phyloP scores from a whole-genome alignment of 2,888 invertebrate species.

The Dexiosoma caninum region DNA sequence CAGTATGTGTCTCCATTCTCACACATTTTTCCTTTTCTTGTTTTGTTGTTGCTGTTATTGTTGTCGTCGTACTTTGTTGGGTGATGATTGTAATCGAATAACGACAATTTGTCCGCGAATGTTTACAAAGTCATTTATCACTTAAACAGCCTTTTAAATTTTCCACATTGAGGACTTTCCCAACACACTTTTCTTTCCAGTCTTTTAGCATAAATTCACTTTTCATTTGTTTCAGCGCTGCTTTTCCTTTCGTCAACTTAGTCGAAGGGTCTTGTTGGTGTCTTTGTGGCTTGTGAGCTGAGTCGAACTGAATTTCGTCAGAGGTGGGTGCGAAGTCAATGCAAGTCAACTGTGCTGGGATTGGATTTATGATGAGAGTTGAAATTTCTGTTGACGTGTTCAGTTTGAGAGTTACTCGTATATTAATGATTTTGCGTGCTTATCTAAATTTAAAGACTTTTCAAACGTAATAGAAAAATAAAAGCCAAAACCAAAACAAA shows the following conservation, averaged over 20 bases:
- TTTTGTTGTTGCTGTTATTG: too few species aligned
- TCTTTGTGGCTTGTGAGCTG: constrained; percentile 9
- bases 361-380: constrained; percentile 61
- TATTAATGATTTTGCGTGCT: constrained; percentile 55
- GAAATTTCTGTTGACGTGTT: constrained; percentile 53
- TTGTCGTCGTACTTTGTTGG: neutral
- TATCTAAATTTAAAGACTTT: neutral
- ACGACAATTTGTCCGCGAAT: constrained; percentile 60
- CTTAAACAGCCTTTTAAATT: constrained; percentile 53
- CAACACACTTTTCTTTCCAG: neutral
- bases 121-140: constrained; percentile 62
- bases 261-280: constrained; percentile 41
- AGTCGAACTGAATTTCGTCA: neutral
- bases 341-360: constrained; percentile 46
- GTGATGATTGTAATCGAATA: constrained; percentile 55
- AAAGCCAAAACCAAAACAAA: neutral
- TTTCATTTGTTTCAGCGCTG: neutral
- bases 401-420: constrained; percentile 41
- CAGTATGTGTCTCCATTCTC: neutral
- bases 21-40: constrained; percentile 1
- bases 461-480: neutral
- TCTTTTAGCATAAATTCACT: neutral
- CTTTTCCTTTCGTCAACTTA: neutral
- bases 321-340: neutral
- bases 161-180: constrained; percentile 27